Conservation (phyloP, 2,888 invertebrate species). For the Drosophila histrio region DNA sequence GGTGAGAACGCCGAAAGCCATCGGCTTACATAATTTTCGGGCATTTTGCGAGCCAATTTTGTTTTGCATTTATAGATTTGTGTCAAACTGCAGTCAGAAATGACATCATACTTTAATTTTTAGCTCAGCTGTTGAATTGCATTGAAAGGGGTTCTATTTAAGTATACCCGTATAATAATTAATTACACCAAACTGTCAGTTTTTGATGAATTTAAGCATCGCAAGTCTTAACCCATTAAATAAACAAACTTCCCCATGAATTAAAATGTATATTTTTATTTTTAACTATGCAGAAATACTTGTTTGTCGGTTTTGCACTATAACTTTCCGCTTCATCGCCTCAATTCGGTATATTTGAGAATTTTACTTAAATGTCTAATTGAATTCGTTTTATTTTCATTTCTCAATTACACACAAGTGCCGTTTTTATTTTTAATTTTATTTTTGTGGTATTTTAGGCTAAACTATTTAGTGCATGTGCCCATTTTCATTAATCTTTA, state of each 20-base stretch:
- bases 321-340: constrained; percentile 15
- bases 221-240: no score
- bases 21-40: constrained; percentile 62
- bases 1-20: constrained; percentile 30
- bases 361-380: constrained; percentile 62
- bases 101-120: constrained; percentile 61
- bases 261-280: constrained; percentile 38
- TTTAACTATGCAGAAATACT: constrained; percentile 60
- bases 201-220: no score
- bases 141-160: neutral
- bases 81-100: constrained; percentile 39
- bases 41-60: constrained; percentile 31
- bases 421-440: constrained; percentile 8
- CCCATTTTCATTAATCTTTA: constrained; percentile 45
- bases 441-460: constrained; percentile 51
- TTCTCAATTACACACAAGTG: constrained; percentile 25
- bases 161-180: neutral
- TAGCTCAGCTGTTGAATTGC: constrained; percentile 12
- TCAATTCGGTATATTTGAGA: constrained; percentile 55
- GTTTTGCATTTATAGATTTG: constrained; percentile 34
- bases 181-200: neutral
- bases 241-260: neutral
- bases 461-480: constrained; percentile 73
- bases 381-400: constrained; percentile 58
- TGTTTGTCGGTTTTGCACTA: constrained; percentile 29